phyloP scores from a whole-genome alignment of 2,888 invertebrate species.

The Melieria omissa region DNA sequence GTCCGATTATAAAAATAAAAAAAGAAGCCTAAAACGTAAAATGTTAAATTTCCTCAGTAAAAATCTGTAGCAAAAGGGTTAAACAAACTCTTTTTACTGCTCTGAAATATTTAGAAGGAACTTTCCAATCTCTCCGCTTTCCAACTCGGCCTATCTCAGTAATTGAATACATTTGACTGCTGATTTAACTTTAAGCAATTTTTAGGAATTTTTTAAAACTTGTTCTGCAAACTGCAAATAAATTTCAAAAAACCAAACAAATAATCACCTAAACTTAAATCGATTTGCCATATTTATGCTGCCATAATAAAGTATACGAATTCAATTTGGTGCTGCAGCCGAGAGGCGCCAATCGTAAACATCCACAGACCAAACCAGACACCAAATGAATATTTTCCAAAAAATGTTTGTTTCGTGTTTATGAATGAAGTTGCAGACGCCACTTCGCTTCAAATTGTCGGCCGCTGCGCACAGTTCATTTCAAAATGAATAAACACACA shows the following conservation, averaged over 20 bases:
- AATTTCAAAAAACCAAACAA: constrained; percentile 49
- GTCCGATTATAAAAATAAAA: too few species aligned
- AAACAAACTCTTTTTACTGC: too few species aligned
- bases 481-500: constrained; percentile 50
- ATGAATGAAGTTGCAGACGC: constrained; percentile 36
- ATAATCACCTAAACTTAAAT: constrained; percentile 43
- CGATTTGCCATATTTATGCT: too few species aligned
- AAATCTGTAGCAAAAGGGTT: too few species aligned
- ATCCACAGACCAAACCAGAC: not conserved
- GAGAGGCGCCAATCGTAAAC: not conserved
- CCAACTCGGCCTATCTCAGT: not conserved
- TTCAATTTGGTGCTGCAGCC: not conserved
- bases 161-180: not conserved
- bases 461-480: constrained; percentile 11
- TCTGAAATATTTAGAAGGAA: too few species aligned
- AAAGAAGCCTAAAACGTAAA: too few species aligned
- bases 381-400: not conserved
- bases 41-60: too few species aligned
- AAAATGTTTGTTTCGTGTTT: constrained; percentile 14
- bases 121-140: too few species aligned
- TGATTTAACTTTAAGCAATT: constrained; percentile 1
- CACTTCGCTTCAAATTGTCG: constrained; percentile 18
- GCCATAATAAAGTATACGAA: not conserved
- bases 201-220: not conserved
- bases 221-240: not conserved